Conservation (phyloP, 2,797 vertebrate genomes). For the Chaetophractus vellerosus region DNA sequence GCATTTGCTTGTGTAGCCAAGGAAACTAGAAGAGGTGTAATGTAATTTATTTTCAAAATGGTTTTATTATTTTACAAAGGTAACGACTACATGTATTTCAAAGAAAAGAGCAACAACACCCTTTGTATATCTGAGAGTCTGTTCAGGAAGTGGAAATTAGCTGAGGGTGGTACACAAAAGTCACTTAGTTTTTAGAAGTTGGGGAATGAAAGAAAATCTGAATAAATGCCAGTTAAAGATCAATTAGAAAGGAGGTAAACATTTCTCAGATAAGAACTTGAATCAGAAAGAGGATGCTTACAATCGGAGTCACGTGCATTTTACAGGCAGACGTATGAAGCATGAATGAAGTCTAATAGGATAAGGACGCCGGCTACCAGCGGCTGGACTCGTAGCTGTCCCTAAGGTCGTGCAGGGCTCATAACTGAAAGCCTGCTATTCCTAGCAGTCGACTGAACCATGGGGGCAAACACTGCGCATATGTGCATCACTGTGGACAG, state of each 20-base stretch:
- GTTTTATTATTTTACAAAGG: constrained; percentile 44
- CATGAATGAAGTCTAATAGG: not conserved
- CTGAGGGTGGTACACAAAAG: not conserved
- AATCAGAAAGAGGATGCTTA: not conserved
- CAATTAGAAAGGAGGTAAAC: not conserved
- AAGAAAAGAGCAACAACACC: not conserved
- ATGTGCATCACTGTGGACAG: not conserved
- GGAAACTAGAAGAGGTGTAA: not conserved
- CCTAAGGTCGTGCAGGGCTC: not conserved
- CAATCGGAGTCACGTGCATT: not conserved
- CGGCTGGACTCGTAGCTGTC: not conserved
- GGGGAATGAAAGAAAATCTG: not conserved
- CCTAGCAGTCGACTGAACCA: not conserved
- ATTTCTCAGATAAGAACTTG: constrained; percentile 6
- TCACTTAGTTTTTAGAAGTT: not conserved
- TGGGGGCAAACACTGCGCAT: not conserved
- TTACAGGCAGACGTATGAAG: not conserved
- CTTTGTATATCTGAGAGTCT: no score
- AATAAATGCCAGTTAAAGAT: not conserved
- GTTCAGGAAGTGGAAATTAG: not conserved
- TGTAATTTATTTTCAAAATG: not conserved
- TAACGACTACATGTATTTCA: not conserved
- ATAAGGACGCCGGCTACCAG: rapidly evolving
- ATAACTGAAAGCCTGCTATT: not conserved
- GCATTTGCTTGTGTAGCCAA: no score